phyloP scores from a whole-genome alignment of 2,113 vertebrate species.

The Hepsetus odoe region DNA sequence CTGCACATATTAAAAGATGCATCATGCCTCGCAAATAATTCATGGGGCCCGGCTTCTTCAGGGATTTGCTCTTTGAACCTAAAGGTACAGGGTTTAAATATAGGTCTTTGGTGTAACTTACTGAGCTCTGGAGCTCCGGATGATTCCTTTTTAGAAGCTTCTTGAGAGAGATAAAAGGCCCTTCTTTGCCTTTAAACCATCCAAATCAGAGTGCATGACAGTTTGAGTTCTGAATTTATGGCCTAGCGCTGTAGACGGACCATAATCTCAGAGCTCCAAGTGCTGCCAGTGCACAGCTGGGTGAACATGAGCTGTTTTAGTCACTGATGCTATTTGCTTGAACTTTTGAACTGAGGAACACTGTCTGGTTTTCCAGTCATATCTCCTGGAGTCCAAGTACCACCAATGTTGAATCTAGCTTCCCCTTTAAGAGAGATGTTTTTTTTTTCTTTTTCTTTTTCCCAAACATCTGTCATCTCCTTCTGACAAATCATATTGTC shows the following conservation, averaged over 20 bases:
- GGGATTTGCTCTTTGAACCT: slow-evolving; percentile 77
- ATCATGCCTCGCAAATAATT: slow-evolving; percentile 80
- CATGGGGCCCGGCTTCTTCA: slow-evolving; percentile 64
- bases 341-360: slow-evolving; percentile 33
- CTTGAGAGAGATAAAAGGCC: background rate
- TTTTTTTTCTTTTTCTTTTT: background rate
- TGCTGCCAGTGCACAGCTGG: background rate
- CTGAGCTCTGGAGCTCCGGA: background rate
- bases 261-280: slow-evolving; percentile 3
- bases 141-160: slow-evolving; percentile 29
- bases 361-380: background rate
- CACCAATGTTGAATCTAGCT: background rate
- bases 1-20: slow-evolving; percentile 91
- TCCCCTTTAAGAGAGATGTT: background rate
- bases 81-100: slow-evolving; percentile 72
- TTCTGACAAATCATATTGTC: background rate
- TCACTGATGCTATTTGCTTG: slow-evolving; percentile 20
- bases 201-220: background rate
- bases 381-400: background rate
- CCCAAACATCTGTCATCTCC: background rate
- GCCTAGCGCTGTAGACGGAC: slow-evolving; percentile 10
- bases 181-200: background rate
- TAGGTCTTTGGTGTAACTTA: slow-evolving; percentile 49
- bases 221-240: slow-evolving; percentile 24
- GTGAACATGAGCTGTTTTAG: slow-evolving; percentile 20